These are phyloP conservation scores for Tenebrio molitor DNA, from an alignment of 1,140 invertebrate genomes.

Conservation along the genomic window DNA sequence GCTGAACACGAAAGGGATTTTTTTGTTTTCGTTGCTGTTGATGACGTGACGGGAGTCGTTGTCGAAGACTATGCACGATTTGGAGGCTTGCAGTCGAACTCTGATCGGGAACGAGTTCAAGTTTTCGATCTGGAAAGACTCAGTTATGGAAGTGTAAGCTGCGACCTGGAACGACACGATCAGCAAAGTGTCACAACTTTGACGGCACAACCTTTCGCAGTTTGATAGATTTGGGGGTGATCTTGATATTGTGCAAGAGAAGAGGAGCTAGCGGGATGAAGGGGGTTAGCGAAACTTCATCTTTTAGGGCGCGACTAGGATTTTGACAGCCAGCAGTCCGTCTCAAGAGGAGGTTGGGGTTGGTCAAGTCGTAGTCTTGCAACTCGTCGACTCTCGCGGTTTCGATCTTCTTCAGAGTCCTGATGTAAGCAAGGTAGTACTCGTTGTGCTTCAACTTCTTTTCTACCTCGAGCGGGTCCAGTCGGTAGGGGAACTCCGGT, in stretches of 20 bases:
- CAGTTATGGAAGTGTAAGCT: constrained; percentile 5
- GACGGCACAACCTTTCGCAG: background rate
- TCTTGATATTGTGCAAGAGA: constrained; percentile 15
- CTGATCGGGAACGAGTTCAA: constrained; percentile 18
- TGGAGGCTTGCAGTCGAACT: background rate
- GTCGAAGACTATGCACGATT: constrained; percentile 11
- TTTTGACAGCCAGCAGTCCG: background rate
- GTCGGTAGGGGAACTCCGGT: background rate
- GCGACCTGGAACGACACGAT: background rate
- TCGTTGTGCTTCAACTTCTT: background rate
- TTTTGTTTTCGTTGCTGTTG: background rate
- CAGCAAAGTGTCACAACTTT: background rate
- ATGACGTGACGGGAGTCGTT: background rate
- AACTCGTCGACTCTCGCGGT: background rate
- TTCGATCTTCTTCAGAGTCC: background rate
- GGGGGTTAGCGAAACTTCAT: background rate
- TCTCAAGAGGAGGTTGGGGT: constrained; percentile 6
- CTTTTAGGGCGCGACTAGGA: background rate
- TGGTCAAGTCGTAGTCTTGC: background rate
- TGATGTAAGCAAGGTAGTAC: background rate
- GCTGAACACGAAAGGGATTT: constrained; percentile 6
- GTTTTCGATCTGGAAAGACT: constrained; percentile 10
- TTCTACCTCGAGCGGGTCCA: background rate
- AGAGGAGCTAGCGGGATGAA: background rate
- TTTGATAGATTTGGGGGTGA: constrained; percentile 20